A percentile compares a stretch with the other conserved stretches of the same genome.
phyloP scores from a whole-genome alignment of 1,140 invertebrate species.

The Galleria mellonella region DNA sequence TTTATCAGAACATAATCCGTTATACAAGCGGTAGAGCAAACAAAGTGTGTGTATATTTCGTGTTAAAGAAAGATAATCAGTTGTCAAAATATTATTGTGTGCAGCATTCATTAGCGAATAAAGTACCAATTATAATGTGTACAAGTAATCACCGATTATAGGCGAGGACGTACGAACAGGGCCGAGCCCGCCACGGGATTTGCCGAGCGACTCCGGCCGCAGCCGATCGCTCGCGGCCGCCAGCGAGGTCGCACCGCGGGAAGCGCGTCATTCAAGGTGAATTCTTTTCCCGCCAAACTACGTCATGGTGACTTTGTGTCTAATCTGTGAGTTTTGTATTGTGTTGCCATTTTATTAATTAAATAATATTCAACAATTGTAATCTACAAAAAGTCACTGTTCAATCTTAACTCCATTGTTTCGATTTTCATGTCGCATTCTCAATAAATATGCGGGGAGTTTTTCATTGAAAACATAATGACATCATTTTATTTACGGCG shows the following conservation, averaged over 20 bases:
- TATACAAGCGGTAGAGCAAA: too few species aligned
- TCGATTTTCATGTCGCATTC: too few species aligned
- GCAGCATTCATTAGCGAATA: conserved; percentile 21
- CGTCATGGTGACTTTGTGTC: conserved; percentile 22
- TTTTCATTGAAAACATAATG: too few species aligned
- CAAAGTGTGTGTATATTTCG: too few species aligned
- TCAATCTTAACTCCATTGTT: too few species aligned
- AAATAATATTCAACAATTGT: conserved; percentile 10
- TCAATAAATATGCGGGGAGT: too few species aligned
- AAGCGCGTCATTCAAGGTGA: conserved; percentile 57
- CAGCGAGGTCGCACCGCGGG: conserved; percentile 42
- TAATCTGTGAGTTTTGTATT: conserved; percentile 40
- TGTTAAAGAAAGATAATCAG: too few species aligned
- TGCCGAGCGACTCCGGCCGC: conserved; percentile 11
- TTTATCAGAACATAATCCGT: too few species aligned
- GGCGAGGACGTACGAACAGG: conserved; percentile 14
- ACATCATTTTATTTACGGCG: too few species aligned
- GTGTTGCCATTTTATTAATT: conserved; percentile 41
- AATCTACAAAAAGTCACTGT: conserved; percentile 8
- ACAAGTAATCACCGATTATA: conserved; percentile 17
- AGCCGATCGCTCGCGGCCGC: conserved; percentile 22
- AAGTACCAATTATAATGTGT: conserved; percentile 32
- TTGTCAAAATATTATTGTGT: conserved; percentile 2
- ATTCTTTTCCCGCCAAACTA: conserved; percentile 55
- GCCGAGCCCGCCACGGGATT: neutral